A percentile compares a stretch with the other conserved stretches of the same genome.
These are phyloP conservation scores for Climacteris rufus DNA, from an alignment of 2,113 vertebrate genomes.

Conservation along the genomic window DNA sequence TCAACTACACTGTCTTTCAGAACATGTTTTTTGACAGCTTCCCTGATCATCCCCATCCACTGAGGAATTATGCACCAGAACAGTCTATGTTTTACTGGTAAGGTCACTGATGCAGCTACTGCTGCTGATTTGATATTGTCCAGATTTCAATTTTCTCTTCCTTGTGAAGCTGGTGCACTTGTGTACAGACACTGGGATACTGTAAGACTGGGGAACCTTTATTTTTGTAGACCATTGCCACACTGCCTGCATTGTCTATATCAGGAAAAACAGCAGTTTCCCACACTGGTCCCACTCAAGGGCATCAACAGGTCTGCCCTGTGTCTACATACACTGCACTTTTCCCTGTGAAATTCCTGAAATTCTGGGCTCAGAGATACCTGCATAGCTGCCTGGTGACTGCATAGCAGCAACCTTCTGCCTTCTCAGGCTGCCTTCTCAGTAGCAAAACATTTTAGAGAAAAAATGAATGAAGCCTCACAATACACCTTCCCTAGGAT, in stretches of 20 bases:
- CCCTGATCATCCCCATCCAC: not conserved
- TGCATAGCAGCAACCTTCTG: not conserved
- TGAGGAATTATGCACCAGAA: not conserved
- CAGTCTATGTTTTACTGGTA: not conserved
- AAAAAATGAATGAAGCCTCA: not conserved
- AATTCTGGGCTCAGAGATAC: not conserved
- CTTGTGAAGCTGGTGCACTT: not conserved
- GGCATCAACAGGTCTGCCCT: not conserved
- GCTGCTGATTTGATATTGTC: not conserved
- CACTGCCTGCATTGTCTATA: not conserved
- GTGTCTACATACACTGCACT: not conserved
- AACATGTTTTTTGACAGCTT: slow-evolving; percentile 15
- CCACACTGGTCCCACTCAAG: not conserved
- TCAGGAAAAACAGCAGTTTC: not conserved
- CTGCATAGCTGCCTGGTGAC: not conserved
- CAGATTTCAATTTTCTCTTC: not conserved
- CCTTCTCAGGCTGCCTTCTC: not conserved
- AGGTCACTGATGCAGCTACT: not conserved
- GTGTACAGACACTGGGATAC: not conserved
- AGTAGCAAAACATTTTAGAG: not conserved
- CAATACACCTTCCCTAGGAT: not conserved
- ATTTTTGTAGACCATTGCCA: not conserved
- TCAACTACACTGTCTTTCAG: not conserved
- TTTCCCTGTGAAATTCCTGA: not conserved
- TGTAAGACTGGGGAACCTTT: not conserved